Evolutionary conservation across 2,888 invertebrate genomes (phyloP).

Genomic region (Bedellia somnulentella): DNA sequence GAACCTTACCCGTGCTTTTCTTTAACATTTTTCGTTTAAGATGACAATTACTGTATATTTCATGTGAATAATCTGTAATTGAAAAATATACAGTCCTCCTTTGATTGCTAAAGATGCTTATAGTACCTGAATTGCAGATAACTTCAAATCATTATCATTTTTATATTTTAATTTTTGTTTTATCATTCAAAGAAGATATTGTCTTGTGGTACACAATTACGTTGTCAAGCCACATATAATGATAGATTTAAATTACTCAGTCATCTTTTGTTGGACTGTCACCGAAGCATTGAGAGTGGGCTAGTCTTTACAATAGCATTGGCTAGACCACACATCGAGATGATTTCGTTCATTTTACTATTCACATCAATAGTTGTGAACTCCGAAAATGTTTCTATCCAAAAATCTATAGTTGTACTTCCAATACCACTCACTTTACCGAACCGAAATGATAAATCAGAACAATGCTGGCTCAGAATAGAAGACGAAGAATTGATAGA

Average conservation of each 20-base stretch:
- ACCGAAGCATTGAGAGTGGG: constrained; percentile 25
- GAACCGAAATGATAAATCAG: constrained; percentile 37
- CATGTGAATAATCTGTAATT: no score
- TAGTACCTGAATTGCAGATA: no score
- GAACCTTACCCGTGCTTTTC: no score
- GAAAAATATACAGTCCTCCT: no score
- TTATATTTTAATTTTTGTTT: no score
- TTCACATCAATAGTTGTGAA: not conserved
- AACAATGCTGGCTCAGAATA: constrained; percentile 45
- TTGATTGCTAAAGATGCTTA: no score
- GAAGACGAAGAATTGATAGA: constrained; percentile 41
- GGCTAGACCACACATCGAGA: constrained; percentile 38
- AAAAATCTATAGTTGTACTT: constrained; percentile 22
- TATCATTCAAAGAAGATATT: no score
- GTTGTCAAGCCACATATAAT: no score
- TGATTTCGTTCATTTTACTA: constrained; percentile 30
- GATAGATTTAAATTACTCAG: not conserved
- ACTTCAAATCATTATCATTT: no score
- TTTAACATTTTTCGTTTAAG: no score
- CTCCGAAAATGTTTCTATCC: constrained; percentile 13
- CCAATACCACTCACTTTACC: constrained; percentile 42
- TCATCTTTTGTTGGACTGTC: constrained; percentile 20
- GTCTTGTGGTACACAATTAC: no score
- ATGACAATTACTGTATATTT: no score
- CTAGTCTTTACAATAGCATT: constrained; percentile 46